A percentile compares a stretch with the other conserved stretches of the same genome.
These are phyloP conservation scores for Mycetomoellerius zeteki DNA, from an alignment of 1,140 invertebrate species.

Conservation along the genomic window DNA sequence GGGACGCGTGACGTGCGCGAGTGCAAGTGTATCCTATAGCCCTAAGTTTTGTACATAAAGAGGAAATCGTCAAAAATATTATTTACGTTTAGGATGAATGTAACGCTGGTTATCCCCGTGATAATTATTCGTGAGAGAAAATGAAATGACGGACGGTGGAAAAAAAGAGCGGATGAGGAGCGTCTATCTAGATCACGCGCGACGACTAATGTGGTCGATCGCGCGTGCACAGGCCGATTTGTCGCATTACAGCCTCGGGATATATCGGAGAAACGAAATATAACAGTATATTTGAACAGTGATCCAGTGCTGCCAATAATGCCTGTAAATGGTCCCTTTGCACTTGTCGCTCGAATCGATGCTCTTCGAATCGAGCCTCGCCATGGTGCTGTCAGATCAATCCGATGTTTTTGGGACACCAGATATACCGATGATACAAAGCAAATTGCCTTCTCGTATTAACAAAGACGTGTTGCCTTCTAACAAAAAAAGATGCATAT, in stretches of 20 bases:
- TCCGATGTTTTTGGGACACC: slow-evolving; percentile 79
- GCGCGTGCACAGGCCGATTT: slow-evolving; percentile 40
- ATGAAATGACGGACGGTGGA: slow-evolving; percentile 18
- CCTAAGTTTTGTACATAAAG: slow-evolving; percentile 84
- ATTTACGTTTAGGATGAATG: slow-evolving; percentile 48
- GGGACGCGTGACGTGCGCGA: slow-evolving; percentile 78
- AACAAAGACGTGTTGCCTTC: slow-evolving; percentile 87
- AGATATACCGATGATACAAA: slow-evolving; percentile 87
- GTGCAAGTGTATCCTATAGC: slow-evolving; percentile 80
- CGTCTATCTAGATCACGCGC: slow-evolving; percentile 44
- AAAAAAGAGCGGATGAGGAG: slow-evolving; percentile 41
- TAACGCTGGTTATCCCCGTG: slow-evolving; percentile 62
- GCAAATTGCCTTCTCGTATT: slow-evolving; percentile 86
- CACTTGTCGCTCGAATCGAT: slow-evolving; percentile 59
- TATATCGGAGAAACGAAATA: slow-evolving; percentile 70
- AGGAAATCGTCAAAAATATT: slow-evolving; percentile 70
- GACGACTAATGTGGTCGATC: background rate
- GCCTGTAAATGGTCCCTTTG: slow-evolving; percentile 82
- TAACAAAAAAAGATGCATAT: slow-evolving; percentile 81
- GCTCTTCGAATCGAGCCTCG: slow-evolving; percentile 1
- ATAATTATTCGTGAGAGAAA: slow-evolving; percentile 12
- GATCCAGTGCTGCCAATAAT: slow-evolving; percentile 86
- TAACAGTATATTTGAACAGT: slow-evolving; percentile 72
- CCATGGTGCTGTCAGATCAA: slow-evolving; percentile 63
- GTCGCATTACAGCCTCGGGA: slow-evolving; percentile 64